These are phyloP conservation scores for Pardosa pseudoannulata DNA, from an alignment of 2,888 invertebrate genomes.

Conservation along the genomic window DNA sequence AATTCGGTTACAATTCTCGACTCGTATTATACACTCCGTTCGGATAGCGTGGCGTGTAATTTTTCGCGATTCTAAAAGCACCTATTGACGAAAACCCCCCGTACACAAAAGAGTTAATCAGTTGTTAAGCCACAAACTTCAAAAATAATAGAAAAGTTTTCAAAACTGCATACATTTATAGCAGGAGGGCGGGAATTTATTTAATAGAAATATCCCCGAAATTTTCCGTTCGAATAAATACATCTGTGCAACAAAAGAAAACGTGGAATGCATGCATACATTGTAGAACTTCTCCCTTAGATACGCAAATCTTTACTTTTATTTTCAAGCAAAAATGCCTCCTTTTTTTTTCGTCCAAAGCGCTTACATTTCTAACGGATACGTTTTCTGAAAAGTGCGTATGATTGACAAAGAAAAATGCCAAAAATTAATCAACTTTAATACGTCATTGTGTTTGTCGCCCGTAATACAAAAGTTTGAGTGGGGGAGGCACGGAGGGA, in stretches of 20 bases:
- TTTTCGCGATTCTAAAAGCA: background rate
- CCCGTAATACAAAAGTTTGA: slow-evolving; percentile 4
- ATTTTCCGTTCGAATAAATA: background rate
- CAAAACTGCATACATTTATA: background rate
- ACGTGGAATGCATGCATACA: background rate
- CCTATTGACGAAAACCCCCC: background rate
- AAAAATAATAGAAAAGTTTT: background rate
- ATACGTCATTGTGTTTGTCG: slow-evolving; percentile 39
- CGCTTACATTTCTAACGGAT: background rate
- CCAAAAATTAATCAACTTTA: slow-evolving; percentile 68
- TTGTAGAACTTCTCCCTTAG: background rate
- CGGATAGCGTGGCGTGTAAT: background rate
- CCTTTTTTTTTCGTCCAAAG: background rate
- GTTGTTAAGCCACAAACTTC: background rate
- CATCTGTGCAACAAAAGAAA: background rate
- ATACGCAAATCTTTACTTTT: background rate
- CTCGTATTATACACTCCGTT: no score
- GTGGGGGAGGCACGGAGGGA: background rate
- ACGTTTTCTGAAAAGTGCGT: no score
- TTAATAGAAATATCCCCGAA: background rate
- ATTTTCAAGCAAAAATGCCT: background rate
- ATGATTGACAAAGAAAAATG: slow-evolving; percentile 67
- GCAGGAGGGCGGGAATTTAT: background rate
- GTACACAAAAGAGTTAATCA: background rate
- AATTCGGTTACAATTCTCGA: no score